phyloP scores from a whole-genome alignment of 2,113 vertebrate genomes.

The Nothocercus julius region DNA sequence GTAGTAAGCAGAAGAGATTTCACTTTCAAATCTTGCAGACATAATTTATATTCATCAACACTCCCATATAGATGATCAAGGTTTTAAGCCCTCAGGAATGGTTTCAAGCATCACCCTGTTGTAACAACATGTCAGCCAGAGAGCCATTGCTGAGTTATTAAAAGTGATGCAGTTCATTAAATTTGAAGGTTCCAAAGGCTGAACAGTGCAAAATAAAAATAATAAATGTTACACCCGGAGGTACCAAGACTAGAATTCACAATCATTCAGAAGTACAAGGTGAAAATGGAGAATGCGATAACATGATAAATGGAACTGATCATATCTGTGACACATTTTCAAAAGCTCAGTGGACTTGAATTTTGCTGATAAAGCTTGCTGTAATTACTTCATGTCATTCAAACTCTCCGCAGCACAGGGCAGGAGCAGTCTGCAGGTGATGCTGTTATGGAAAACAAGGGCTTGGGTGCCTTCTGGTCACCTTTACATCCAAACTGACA shows the following conservation, averaged over 20 bases:
- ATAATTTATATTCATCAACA: not conserved
- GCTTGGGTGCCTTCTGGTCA: not conserved
- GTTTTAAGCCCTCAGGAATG: not conserved
- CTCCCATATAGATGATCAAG: not conserved
- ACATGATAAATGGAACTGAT: conserved; percentile 54
- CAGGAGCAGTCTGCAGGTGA: not conserved
- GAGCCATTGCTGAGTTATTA: not conserved
- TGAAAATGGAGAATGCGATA: conserved; percentile 40
- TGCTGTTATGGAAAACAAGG: not conserved
- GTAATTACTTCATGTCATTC: conserved; percentile 34
- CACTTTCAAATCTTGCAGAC: conserved; percentile 8
- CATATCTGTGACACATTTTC: conserved; percentile 45
- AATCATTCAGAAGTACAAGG: conserved; percentile 17
- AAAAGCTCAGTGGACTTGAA: conserved; percentile 27
- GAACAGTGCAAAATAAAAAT: conserved; percentile 20
- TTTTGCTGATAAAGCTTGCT: conserved; percentile 46
- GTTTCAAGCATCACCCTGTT: conserved; percentile 3
- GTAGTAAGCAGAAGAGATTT: not conserved
- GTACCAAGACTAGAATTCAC: not conserved
- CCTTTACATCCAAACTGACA: not conserved
- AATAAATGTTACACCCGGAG: not conserved
- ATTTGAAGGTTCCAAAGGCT: not conserved
- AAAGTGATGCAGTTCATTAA: not conserved
- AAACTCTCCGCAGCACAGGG: not conserved
- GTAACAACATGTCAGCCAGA: not conserved